Conservation (phyloP, 2,888 invertebrate genomes). For the Latrodectus elegans region DNA sequence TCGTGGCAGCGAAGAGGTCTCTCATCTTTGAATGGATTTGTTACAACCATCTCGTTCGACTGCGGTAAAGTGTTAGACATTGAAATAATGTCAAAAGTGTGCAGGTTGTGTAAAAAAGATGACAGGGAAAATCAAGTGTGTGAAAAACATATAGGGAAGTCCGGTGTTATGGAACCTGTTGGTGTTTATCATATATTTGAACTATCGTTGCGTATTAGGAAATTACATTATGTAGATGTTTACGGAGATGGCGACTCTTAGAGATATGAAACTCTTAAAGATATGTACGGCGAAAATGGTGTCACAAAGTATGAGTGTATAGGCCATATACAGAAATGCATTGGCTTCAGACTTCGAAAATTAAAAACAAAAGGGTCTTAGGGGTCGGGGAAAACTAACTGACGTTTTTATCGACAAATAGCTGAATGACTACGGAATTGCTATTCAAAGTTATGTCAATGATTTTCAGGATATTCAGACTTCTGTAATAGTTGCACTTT, state of each 20-base stretch:
- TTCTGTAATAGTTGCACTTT: neutral
- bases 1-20: neutral
- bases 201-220: neutral
- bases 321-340: constrained; percentile 14
- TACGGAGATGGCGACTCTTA: constrained; percentile 9
- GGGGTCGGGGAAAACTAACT: neutral
- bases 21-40: neutral
- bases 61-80: neutral
- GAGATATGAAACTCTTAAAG: neutral
- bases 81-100: neutral
- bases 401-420: neutral
- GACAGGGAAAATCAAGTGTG: neutral
- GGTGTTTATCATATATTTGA: neutral
- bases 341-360: constrained; percentile 4
- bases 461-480: neutral
- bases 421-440: constrained; percentile 9
- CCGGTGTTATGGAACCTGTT: neutral
- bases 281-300: neutral
- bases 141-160: neutral
- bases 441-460: neutral
- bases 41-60: neutral
- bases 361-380: neutral
- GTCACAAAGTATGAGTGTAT: constrained; percentile 12
- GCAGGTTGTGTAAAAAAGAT: neutral
- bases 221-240: neutral